Percentiles rank a stretch among this genome's conserved stretches.
These are phyloP conservation scores for Mormoops blainvillei DNA, from an alignment of 2,113 vertebrate genomes.

Conservation along the genomic window DNA sequence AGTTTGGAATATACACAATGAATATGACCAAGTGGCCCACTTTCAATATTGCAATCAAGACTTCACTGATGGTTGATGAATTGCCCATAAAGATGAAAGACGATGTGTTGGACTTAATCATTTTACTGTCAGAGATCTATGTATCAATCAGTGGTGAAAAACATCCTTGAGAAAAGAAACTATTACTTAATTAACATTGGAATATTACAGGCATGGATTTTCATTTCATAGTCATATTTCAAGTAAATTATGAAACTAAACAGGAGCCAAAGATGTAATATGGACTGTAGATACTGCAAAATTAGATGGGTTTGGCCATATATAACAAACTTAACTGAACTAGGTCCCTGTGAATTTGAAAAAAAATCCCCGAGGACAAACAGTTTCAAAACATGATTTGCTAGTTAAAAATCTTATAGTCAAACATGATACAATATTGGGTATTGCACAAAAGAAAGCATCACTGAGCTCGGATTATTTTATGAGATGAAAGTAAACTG, in stretches of 20 bases:
- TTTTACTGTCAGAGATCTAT: slow-evolving; percentile 51
- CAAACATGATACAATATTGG: neutral
- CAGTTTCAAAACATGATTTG: neutral
- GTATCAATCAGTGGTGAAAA: slow-evolving; percentile 40
- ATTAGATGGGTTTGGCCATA: slow-evolving; percentile 32
- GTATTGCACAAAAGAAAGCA: neutral
- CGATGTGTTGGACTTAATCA: slow-evolving; percentile 29
- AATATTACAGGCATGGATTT: slow-evolving; percentile 39
- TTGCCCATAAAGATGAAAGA: slow-evolving; percentile 12
- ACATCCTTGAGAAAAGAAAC: slow-evolving; percentile 20
- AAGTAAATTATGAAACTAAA: slow-evolving; percentile 60
- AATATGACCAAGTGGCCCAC: neutral
- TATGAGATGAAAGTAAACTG: neutral
- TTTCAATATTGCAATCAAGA: neutral
- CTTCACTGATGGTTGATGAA: slow-evolving; percentile 14
- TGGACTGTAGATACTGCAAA: neutral
- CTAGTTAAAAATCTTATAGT: neutral
- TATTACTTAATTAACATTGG: slow-evolving; percentile 63
- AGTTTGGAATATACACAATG: neutral
- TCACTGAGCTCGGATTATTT: neutral
- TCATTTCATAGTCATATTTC: slow-evolving; percentile 67
- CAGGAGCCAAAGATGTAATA: slow-evolving; percentile 51
- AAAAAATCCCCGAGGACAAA: neutral
- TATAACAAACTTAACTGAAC: neutral
- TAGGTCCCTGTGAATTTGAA: neutral